These are phyloP conservation scores for Neuroterus valhalla DNA, from an alignment of 1,140 invertebrate genomes.

Conservation along the genomic window DNA sequence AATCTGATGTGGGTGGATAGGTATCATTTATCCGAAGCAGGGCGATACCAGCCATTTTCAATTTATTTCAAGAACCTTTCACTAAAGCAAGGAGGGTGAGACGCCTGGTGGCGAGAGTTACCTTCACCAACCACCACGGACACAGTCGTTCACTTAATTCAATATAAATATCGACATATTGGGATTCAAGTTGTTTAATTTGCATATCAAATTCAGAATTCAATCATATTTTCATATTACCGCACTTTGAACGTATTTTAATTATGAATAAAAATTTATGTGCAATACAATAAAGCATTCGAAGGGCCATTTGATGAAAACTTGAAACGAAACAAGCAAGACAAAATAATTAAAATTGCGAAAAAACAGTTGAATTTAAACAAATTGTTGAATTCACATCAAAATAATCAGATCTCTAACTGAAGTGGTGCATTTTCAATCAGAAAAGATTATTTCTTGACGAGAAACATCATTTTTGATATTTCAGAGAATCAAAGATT, in stretches of 20 bases:
- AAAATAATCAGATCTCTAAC: no score
- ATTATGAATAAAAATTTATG: no score
- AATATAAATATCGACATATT: slow-evolving; percentile 45
- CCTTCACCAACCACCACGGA: slow-evolving; percentile 49
- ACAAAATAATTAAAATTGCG: no score
- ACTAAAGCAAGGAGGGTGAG: slow-evolving; percentile 63
- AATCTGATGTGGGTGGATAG: slow-evolving; percentile 61
- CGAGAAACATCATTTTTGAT: no score
- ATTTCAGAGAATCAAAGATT: no score
- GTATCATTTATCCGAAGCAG: slow-evolving; percentile 67
- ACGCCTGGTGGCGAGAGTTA: slow-evolving; percentile 58
- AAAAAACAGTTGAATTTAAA: no score
- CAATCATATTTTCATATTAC: slow-evolving; percentile 17
- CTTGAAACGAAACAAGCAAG: no score
- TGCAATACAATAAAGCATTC: no score
- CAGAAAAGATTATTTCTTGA: no score
- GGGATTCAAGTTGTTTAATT: slow-evolving; percentile 50
- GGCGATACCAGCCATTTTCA: slow-evolving; percentile 70
- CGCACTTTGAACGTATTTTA: neutral
- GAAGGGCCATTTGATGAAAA: no score
- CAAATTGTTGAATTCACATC: no score
- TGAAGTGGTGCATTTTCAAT: no score
- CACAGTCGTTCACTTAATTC: slow-evolving; percentile 42
- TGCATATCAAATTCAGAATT: slow-evolving; percentile 33
- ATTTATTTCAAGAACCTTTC: slow-evolving; percentile 71